phyloP scores from a whole-genome alignment of 2,113 vertebrate species.

The Psammodynastes pulverulentus region DNA sequence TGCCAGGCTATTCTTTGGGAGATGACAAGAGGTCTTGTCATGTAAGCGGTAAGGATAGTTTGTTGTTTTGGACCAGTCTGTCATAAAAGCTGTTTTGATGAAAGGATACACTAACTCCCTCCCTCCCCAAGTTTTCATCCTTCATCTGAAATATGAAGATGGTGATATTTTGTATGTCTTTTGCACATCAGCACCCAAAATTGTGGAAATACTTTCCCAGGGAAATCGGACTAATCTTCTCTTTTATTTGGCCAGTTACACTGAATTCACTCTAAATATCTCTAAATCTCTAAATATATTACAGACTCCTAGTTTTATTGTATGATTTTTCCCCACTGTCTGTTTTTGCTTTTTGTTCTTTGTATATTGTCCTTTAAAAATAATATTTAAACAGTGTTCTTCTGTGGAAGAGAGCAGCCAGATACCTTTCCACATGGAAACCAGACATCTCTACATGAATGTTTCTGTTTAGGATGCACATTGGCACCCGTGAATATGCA shows the following conservation, averaged over 20 bases:
- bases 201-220: background rate
- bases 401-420: background rate
- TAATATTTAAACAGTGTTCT: background rate
- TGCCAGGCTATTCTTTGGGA: constrained; percentile 52
- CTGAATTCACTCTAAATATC: background rate
- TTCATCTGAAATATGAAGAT: background rate
- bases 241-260: background rate
- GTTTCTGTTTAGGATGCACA: too few species aligned
- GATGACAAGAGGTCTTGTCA: constrained; percentile 56
- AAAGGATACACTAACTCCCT: background rate
- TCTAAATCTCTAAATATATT: background rate
- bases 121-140: background rate
- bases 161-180: background rate
- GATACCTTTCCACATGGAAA: background rate
- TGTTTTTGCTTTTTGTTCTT: background rate
- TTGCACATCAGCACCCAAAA: background rate
- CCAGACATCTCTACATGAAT: background rate
- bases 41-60: constrained; percentile 34
- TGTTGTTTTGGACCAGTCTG: background rate
- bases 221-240: background rate
- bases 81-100: background rate
- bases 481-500: background rate
- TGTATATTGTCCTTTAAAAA: background rate
- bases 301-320: background rate
- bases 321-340: background rate